A percentile compares a stretch with the other conserved stretches of the same genome.
phyloP scores from a whole-genome alignment of 2,113 vertebrate species.

The Paramormyrops kingsleyae region DNA sequence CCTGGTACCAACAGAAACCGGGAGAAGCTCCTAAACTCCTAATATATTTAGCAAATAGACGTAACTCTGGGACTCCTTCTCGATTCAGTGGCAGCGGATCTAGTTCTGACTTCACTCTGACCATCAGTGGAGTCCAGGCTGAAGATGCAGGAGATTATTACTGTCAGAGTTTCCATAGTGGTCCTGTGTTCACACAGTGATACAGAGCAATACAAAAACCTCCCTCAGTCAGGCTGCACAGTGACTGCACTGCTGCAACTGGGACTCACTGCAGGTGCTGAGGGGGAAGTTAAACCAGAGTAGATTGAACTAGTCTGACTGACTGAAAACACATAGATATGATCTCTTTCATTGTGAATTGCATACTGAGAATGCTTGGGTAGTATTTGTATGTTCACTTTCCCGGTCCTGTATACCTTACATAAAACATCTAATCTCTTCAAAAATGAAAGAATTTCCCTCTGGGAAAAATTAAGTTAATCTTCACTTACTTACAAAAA shows the following conservation, averaged over 20 bases:
- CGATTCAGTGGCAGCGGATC: too few species aligned
- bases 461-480: too few species aligned
- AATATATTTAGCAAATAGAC: too few species aligned
- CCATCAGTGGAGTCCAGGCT: too few species aligned
- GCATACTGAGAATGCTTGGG: not conserved
- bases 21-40: not conserved
- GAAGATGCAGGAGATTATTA: too few species aligned
- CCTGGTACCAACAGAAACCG: not conserved
- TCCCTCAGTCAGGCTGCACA: not conserved
- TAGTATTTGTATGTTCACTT: not conserved
- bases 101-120: too few species aligned
- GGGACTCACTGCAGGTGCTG: not conserved
- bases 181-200: too few species aligned
- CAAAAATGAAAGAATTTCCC: not conserved
- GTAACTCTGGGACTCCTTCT: too few species aligned
- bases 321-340: not conserved
- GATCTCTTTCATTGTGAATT: not conserved
- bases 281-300: not conserved
- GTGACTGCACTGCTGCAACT: not conserved
- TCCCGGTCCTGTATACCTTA: not conserved
- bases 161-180: too few species aligned
- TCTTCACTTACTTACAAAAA: too few species aligned
- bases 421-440: not conserved
- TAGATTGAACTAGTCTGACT: not conserved
- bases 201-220: not conserved